A percentile compares a stretch with the other conserved stretches of the same genome.
These are phyloP conservation scores for Mesaphorura yosii DNA, from an alignment of 1,140 invertebrate species.

Conservation along the genomic window DNA sequence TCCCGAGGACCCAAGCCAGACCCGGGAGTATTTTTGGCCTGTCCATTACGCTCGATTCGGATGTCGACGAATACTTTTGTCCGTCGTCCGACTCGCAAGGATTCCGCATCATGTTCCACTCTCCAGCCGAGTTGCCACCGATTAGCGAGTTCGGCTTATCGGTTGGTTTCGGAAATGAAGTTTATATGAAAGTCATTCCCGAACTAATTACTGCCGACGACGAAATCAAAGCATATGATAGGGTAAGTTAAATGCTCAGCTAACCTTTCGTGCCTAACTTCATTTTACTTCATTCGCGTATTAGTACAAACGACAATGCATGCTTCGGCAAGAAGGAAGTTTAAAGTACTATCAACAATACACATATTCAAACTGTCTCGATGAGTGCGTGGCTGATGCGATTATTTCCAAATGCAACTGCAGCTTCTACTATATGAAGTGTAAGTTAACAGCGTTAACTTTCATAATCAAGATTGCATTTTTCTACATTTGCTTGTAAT, in stretches of 20 bases:
- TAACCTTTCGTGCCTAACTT: too few species aligned
- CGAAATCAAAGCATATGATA: background rate
- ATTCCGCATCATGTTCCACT: background rate
- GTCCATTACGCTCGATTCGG: slow-evolving; percentile 4
- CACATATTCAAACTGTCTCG: too few species aligned
- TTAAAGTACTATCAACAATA: too few species aligned
- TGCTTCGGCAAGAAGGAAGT: too few species aligned
- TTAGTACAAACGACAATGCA: too few species aligned
- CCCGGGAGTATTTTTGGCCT: slow-evolving; percentile 2
- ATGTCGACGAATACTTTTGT: slow-evolving; percentile 1
- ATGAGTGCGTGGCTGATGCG: too few species aligned
- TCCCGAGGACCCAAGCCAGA: slow-evolving; percentile 1
- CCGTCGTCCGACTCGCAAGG: background rate
- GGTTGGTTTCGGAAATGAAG: background rate
- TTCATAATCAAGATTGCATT: too few species aligned
- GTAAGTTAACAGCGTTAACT: too few species aligned
- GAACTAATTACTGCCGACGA: background rate
- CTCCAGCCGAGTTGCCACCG: background rate
- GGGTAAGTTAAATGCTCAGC: background rate
- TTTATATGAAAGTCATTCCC: background rate
- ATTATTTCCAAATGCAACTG: too few species aligned
- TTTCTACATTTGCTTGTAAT: too few species aligned
- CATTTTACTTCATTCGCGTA: too few species aligned
- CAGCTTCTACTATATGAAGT: too few species aligned
- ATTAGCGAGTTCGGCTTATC: background rate